Conservation (phyloP, 2,797 vertebrate genomes). For the Sardinella longiceps region DNA sequence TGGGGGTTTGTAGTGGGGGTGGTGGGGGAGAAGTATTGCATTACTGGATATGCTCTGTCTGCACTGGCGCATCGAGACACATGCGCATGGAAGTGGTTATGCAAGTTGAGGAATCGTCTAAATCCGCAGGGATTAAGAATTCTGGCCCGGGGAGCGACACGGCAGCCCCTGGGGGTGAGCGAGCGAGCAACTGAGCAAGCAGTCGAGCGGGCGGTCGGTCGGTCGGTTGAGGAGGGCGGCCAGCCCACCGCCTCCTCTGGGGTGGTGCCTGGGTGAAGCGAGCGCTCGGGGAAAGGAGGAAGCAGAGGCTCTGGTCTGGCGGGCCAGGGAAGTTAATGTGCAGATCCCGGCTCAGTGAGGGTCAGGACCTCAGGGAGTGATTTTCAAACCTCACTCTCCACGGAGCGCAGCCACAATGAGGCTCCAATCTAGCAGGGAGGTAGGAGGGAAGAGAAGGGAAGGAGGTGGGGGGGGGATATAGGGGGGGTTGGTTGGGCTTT, state of each 20-base stretch:
- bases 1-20: neutral
- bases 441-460: neutral
- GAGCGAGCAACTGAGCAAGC: neutral
- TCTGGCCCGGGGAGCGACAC: neutral
- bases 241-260: neutral
- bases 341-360: conserved; percentile 7
- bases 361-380: neutral
- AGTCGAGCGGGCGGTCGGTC: too few relatives aligned
- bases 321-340: neutral
- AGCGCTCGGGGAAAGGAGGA: neutral
- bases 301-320: neutral
- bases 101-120: conserved; percentile 13
- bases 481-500: neutral
- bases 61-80: neutral
- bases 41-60: neutral
- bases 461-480: neutral
- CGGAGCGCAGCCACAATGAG: neutral
- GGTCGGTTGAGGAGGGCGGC: neutral
- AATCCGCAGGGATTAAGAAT: neutral
- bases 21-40: neutral
- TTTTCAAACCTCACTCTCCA: neutral
- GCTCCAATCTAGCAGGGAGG: neutral
- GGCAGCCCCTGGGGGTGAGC: neutral
- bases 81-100: neutral
- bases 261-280: neutral